Evolutionary conservation across 2,888 invertebrate genomes (phyloP), one percentile per base, ranked within the genome.

Genomic region (Noctua pronuba): DNA sequence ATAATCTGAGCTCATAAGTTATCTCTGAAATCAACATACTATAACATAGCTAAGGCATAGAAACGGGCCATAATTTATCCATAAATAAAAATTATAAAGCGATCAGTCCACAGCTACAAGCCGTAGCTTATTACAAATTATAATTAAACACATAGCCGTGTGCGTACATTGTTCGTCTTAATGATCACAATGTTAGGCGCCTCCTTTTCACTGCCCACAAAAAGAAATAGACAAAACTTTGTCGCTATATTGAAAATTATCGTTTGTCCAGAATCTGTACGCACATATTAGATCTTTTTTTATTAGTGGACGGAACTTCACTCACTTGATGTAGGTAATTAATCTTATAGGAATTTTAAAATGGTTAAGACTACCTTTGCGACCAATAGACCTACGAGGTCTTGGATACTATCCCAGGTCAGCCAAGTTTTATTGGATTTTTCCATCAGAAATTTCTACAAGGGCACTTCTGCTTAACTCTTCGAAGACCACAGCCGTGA

Each of bases 161-260:
- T 52, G 73, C 85, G 77, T 49, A 79, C 85, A 83, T 80, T 87
- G 85, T 79, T 81, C 62, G 46, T 82, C 72, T 76, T 88, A 84
- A 84, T 88, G 78, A 77, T 84, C 82, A 78, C 84, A 62, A 87
- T 84, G 87, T 79, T 80, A 80, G 85, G 87, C 87, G 88, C 88
- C 89, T 88, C 83, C 89, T 85, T 80, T 85, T 79, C 78, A 87
- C 66, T 87, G 77, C 79, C 44, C 62, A 76, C 79, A 79, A 88
- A 84, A 88, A 79, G 73, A 82, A 87, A 85, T 64, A 67, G 41
- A 79, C 55, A 49, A 38, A 60, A 65, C 58, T 64, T 35, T 64
- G 67, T 75, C 52, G 28, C 55, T 75, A 82, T 24, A 60, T 82
- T 7, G 60, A 82, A 71, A 64, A 77, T 67, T 52, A 73, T 76